These are phyloP conservation scores for Trichogramma evanescens DNA, from an alignment of 2,888 invertebrate genomes.

Conservation along the genomic window DNA sequence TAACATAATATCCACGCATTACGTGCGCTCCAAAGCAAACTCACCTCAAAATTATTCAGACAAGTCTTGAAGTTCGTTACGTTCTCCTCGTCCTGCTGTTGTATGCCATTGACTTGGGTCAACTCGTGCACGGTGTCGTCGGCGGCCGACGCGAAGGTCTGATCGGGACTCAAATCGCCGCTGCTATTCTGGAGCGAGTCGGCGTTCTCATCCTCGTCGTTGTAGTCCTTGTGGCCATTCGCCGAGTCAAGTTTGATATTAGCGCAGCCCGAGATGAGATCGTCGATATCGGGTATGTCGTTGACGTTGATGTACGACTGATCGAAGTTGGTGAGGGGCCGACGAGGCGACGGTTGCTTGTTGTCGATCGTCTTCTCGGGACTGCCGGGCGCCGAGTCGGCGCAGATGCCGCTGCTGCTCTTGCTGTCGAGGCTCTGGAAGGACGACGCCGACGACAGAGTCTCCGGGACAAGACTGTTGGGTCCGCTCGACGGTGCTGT, in stretches of 20 bases:
- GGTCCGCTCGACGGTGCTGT: slow-evolving; percentile 10
- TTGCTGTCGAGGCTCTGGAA: slow-evolving; percentile 39
- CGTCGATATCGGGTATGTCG: slow-evolving; percentile 35
- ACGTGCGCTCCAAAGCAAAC: background rate
- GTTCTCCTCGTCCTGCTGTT: background rate
- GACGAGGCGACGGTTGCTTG: background rate
- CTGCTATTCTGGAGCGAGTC: background rate
- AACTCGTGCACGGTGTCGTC: slow-evolving; percentile 21
- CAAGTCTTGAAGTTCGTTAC: slow-evolving; percentile 15
- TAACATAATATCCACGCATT: background rate
- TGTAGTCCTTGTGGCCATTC: slow-evolving; percentile 3
- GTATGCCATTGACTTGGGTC: background rate
- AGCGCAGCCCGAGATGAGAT: slow-evolving; percentile 36
- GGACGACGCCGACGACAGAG: slow-evolving; percentile 37
- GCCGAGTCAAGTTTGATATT: slow-evolving; percentile 29
- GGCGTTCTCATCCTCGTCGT: background rate
- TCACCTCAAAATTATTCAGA: slow-evolving; percentile 8
- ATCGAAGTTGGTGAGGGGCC: slow-evolving; percentile 4
- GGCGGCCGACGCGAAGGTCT: slow-evolving; percentile 35
- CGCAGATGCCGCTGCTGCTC: slow-evolving; percentile 33
- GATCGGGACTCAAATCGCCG: slow-evolving; percentile 33
- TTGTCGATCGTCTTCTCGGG: slow-evolving; percentile 25
- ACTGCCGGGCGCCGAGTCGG: slow-evolving; percentile 25
- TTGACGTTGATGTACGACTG: slow-evolving; percentile 28
- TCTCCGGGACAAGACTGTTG: slow-evolving; percentile 25